These are phyloP conservation scores for Limenitis camilla DNA, from an alignment of 2,888 invertebrate genomes.

Conservation along the genomic window DNA sequence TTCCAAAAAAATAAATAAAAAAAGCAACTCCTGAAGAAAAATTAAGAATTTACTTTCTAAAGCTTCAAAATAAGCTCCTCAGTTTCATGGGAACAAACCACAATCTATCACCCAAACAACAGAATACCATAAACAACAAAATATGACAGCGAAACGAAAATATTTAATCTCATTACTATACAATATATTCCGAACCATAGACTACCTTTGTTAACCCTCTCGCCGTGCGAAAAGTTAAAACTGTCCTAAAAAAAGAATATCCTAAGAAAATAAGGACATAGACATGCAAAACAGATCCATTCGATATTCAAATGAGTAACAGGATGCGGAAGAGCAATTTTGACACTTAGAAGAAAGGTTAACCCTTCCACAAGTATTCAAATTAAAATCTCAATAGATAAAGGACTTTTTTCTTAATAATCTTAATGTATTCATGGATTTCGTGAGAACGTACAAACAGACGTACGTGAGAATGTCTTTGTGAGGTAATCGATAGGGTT, in stretches of 20 bases:
- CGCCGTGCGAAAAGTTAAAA: slow-evolving; percentile 28
- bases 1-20: no score
- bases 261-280: slow-evolving; percentile 36
- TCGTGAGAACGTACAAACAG: slow-evolving; percentile 24
- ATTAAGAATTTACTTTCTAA: neutral
- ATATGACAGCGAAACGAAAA: slow-evolving; percentile 64
- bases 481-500: slow-evolving; percentile 60
- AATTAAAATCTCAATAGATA: slow-evolving; percentile 58
- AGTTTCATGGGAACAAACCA: slow-evolving; percentile 20
- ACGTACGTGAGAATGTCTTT: slow-evolving; percentile 50
- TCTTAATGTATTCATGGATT: slow-evolving; percentile 61
- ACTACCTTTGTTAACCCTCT: slow-evolving; percentile 43
- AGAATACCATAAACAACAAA: slow-evolving; percentile 50
- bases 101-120: slow-evolving; percentile 29
- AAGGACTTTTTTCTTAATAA: slow-evolving; percentile 49
- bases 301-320: slow-evolving; percentile 67
- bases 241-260: slow-evolving; percentile 30
- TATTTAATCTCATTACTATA: slow-evolving; percentile 71
- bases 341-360: slow-evolving; percentile 69
- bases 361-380: slow-evolving; percentile 63
- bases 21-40: no score
- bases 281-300: slow-evolving; percentile 64
- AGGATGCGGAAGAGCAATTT: slow-evolving; percentile 69
- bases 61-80: neutral
- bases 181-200: slow-evolving; percentile 41